These are phyloP conservation scores for Oreonectes daqikongensis DNA, from an alignment of 2,797 vertebrate species.

Conservation along the genomic window DNA sequence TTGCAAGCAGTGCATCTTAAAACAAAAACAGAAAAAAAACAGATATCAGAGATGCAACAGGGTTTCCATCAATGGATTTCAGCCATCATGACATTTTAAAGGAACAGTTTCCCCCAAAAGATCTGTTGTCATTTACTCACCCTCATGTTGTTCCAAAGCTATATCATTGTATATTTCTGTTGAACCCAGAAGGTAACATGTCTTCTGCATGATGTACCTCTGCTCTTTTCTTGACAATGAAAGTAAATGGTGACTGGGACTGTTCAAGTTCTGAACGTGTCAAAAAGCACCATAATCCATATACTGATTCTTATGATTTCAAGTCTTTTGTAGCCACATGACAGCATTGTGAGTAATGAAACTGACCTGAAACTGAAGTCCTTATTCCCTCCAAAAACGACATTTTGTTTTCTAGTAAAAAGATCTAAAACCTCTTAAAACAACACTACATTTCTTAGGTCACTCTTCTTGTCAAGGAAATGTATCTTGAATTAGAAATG, in stretches of 20 bases:
- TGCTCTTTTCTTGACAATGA: background rate
- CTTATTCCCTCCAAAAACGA: no score
- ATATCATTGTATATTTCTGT: background rate
- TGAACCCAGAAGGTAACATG: no score
- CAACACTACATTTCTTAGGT: no score
- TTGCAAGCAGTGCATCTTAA: background rate
- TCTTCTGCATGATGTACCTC: no score
- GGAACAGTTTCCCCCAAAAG: background rate
- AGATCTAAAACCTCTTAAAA: no score
- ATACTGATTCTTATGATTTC: background rate
- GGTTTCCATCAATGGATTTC: constrained; percentile 1
- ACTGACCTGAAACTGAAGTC: no score
- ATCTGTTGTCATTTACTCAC: background rate
- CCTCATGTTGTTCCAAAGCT: background rate
- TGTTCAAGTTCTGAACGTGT: background rate
- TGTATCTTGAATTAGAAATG: no score
- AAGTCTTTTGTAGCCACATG: background rate
- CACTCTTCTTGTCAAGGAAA: no score
- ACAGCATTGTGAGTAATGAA: background rate
- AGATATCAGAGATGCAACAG: no score
- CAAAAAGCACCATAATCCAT: background rate
- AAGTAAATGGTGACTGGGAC: background rate
- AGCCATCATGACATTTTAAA: background rate
- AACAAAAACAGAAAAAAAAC: background rate
- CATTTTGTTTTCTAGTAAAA: no score